Percentiles rank a stretch among this genome's conserved stretches.
These are phyloP conservation scores for Teleopsis dalmanni DNA, from an alignment of 1,140 invertebrate genomes.

Conservation along the genomic window DNA sequence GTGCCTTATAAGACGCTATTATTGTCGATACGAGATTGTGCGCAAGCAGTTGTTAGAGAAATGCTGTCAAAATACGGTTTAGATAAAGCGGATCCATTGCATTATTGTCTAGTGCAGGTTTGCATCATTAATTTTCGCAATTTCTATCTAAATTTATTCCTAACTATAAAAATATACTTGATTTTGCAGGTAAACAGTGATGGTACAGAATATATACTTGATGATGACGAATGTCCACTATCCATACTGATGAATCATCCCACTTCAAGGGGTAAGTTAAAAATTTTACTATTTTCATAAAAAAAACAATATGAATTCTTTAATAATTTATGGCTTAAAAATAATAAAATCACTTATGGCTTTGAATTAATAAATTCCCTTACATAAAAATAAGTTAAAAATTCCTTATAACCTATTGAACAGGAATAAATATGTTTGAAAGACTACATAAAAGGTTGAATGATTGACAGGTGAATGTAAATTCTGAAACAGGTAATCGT, in stretches of 20 bases:
- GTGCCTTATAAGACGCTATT: constrained; percentile 98
- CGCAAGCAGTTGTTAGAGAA: constrained; percentile 85
- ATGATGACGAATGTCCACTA: constrained; percentile 94
- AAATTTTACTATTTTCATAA: not conserved
- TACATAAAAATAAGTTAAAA: too few relatives aligned
- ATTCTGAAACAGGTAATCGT: not conserved
- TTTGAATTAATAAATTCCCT: too few relatives aligned
- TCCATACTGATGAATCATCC: constrained; percentile 89
- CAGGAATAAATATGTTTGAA: too few relatives aligned
- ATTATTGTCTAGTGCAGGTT: constrained; percentile 94
- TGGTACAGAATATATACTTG: constrained; percentile 81
- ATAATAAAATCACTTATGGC: not conserved
- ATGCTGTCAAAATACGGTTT: constrained; percentile 96
- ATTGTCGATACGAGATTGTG: constrained; percentile 86
- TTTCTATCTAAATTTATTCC: not conserved
- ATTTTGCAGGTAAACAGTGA: constrained; percentile 60
- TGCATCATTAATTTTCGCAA: constrained; percentile 11
- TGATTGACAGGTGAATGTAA: too few relatives aligned
- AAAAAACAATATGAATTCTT: not conserved
- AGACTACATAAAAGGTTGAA: too few relatives aligned
- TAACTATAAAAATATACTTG: constrained; percentile 1
- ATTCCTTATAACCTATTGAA: too few relatives aligned
- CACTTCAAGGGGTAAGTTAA: constrained; percentile 67
- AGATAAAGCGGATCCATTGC: constrained; percentile 75
- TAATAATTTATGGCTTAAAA: not conserved